These are phyloP conservation scores for Hapalemur alaotrensis DNA, from an alignment of 2,797 vertebrate species.

Conservation along the genomic window DNA sequence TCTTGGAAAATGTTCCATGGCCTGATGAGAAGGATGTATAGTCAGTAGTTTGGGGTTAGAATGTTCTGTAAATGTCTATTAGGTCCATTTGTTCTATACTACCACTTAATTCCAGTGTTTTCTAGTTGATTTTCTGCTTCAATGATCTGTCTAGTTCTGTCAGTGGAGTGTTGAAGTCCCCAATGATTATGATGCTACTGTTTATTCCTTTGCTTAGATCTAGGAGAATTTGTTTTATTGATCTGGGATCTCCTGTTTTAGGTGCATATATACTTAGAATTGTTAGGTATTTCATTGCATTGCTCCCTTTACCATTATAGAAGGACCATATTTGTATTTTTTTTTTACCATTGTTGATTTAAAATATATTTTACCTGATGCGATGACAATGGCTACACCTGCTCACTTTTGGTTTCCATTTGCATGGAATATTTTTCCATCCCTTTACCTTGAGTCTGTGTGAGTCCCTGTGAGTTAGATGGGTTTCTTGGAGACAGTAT, in stretches of 20 bases:
- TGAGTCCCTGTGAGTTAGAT: not conserved
- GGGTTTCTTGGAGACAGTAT: not conserved
- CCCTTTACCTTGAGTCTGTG: not conserved
- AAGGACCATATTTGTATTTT: not conserved
- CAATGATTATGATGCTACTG: not conserved
- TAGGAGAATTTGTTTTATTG: not conserved
- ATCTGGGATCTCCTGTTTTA: not conserved
- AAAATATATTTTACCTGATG: not conserved
- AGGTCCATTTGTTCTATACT: not conserved
- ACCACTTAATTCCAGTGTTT: not conserved
- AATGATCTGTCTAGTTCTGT: not conserved
- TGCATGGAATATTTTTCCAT: not conserved
- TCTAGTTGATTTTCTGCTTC: not conserved
- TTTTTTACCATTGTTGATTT: not conserved
- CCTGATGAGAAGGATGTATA: not conserved
- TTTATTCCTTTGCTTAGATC: not conserved
- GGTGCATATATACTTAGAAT: not conserved
- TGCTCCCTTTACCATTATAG: not conserved
- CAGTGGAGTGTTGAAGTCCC: not conserved
- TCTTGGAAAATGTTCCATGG: not conserved
- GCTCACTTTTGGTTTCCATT: not conserved
- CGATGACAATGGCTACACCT: not conserved
- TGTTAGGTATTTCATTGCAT: not conserved
- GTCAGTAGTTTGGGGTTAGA: not conserved
- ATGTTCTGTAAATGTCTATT: not conserved